Base-by-base conservation (phyloP, 2,113 vertebrate genomes). In the Anolis carolinensis region DNA sequence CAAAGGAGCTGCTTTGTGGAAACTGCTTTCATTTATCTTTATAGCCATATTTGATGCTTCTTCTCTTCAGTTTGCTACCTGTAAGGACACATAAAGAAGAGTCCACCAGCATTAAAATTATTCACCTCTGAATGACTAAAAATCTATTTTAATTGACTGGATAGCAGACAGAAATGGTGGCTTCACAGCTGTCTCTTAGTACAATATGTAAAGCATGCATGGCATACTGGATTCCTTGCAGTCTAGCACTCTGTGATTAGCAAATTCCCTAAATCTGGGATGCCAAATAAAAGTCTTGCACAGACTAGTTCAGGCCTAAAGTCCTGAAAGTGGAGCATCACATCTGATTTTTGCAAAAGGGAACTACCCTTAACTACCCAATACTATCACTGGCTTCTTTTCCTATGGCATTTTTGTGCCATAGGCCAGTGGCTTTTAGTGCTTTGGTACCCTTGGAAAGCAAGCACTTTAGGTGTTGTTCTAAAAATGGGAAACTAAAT, bases 91-190 rank as follows among this genome's bases (percentile, higher is more conserved):
- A n/a, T 1, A 39, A 84, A 34, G n/a, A 67, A 11, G 50, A 48
- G 21, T 34, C 78, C 32, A 72, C 88, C 89, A 72, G 32, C 55
- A 87, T 0, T 84, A 88, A 82, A 90, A 79, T 90, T 86, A 68
- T 83, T 91, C 0, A n/a, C 73, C 86, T 88, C 82, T 32, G 83
- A 86, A 68, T 85, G 88, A 52, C 76, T 87, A 82, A 87, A 85
- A 91, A 84, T 90, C 92, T 94, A 87, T 91, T 93, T 91, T 92
- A 92, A 94, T 92, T 93, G 92, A 93, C 88, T 86, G 91, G 78
- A 88, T 84, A 93, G 92, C 87, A 92, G 78, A 91, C 87, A 91
- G 91, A 90, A 94, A 91, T 20, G 84, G 91, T 89, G 87, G 87
- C 79, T 93, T 80, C 88, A 87, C 93, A 94, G 87, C 87, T 90